Conservation (phyloP, 2,113 vertebrate genomes). For the Apodemus sylvaticus region DNA sequence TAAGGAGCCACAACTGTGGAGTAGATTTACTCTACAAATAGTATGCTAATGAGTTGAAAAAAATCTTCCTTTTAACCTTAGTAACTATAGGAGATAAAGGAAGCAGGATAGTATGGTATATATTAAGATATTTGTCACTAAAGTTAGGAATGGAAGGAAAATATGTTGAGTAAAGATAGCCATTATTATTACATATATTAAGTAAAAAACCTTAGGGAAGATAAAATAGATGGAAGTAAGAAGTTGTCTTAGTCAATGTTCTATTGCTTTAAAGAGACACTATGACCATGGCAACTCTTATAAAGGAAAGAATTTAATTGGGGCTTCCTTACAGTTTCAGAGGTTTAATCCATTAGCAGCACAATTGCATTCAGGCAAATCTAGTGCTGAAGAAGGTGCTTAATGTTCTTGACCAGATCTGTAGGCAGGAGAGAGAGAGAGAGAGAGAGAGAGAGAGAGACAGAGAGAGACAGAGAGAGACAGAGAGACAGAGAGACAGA, state of each 20-base stretch:
- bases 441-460: neutral
- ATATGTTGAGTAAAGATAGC: neutral
- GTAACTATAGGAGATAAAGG: neutral
- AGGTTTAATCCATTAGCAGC: neutral
- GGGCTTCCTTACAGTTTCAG: neutral
- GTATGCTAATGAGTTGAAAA: neutral
- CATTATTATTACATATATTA: neutral
- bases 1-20: neutral
- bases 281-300: neutral
- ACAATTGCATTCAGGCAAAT: neutral
- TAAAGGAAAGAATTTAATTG: neutral
- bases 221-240: neutral
- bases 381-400: no score
- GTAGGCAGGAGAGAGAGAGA: no score
- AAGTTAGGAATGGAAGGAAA: neutral
- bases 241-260: neutral
- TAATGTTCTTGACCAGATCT: no score
- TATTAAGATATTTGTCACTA: neutral
- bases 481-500: neutral
- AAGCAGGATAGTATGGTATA: neutral
- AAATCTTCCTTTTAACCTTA: neutral
- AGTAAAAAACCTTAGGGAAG: neutral
- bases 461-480: neutral
- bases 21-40: neutral
- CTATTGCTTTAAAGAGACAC: neutral